Evolutionary conservation across 2,113 vertebrate species (phyloP).

Genomic region (Neogobius melanostomus): DNA sequence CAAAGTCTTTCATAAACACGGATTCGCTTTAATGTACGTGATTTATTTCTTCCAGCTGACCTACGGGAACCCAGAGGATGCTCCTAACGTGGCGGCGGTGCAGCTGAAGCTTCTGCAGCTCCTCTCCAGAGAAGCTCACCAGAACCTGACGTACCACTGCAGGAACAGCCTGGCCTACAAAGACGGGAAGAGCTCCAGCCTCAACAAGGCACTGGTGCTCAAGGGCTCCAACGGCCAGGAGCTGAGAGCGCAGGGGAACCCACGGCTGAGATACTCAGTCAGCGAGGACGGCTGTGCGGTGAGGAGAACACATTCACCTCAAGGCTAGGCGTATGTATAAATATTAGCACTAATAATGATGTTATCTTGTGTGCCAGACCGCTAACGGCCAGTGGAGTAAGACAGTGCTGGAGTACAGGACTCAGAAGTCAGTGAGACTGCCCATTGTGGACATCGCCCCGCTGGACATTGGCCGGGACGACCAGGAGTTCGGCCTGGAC

Average conservation of each 20-base stretch:
- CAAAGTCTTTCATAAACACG: neutral
- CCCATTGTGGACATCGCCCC: conserved; percentile 90
- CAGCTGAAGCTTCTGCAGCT: conserved; percentile 94
- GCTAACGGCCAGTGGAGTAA: conserved; percentile 81
- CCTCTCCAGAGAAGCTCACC: conserved; percentile 90
- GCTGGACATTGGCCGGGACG: conserved; percentile 85
- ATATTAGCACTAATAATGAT: neutral
- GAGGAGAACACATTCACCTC: conserved; percentile 37
- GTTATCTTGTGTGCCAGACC: conserved; percentile 68
- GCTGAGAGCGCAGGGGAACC: conserved; percentile 87
- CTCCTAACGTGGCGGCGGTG: conserved; percentile 82
- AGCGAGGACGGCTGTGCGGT: conserved; percentile 90
- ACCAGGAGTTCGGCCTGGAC: conserved; percentile 94
- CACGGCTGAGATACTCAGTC: conserved; percentile 86
- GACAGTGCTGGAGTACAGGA: conserved; percentile 92
- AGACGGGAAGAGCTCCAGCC: conserved; percentile 80
- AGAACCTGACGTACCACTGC: conserved; percentile 93
- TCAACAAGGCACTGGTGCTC: conserved; percentile 90
- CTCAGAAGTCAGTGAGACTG: conserved; percentile 87
- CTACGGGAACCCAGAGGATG: conserved; percentile 84
- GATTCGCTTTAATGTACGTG: neutral
- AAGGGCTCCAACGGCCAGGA: conserved; percentile 90
- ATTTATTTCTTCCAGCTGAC: conserved; percentile 76
- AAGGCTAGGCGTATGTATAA: neutral
- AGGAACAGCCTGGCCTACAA: conserved; percentile 91